phyloP scores from a whole-genome alignment of 1,140 invertebrate genomes.

The Plodia interpunctella region DNA sequence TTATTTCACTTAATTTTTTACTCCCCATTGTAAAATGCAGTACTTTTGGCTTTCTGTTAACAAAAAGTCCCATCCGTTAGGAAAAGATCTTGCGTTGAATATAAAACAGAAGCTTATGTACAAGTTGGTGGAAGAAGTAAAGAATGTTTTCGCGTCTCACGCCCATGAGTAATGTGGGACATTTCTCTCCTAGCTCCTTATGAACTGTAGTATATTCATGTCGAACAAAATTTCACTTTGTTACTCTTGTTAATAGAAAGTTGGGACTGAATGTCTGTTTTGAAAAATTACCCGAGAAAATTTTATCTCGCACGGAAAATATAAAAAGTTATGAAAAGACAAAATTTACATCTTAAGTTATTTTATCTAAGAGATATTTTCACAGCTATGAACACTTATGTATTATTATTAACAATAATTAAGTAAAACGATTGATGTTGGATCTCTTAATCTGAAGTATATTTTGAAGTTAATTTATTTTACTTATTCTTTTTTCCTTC shows the following conservation, averaged over 20 bases:
- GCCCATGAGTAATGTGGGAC: conserved; percentile 54
- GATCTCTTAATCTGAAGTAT: too few relatives aligned
- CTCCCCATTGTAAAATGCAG: too few relatives aligned
- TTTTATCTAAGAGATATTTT: too few relatives aligned
- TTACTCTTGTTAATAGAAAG: conserved; percentile 29
- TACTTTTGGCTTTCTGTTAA: conserved; percentile 18
- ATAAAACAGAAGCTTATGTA: conserved; percentile 42
- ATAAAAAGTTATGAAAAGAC: too few relatives aligned
- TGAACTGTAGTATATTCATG: conserved; percentile 58
- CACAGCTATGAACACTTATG: too few relatives aligned
- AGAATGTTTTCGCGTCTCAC: conserved; percentile 46
- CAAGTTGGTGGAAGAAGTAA: conserved; percentile 46
- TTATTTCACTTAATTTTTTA: too few relatives aligned
- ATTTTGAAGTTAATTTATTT: too few relatives aligned
- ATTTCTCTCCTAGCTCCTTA: conserved; percentile 55
- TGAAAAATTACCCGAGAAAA: not conserved
- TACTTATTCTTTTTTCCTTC: too few relatives aligned
- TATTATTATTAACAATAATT: too few relatives aligned
- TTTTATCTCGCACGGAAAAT: not conserved
- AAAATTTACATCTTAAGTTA: too few relatives aligned
- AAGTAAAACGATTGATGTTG: too few relatives aligned
- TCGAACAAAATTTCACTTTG: conserved; percentile 57
- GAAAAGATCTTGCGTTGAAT: conserved; percentile 40
- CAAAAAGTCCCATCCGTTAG: conserved; percentile 51
- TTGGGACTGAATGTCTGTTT: conserved; percentile 5